Evolutionary conservation across 2,888 invertebrate species (phyloP), one percentile per base, ranked within the genome.

Genomic region (Drosophila paucipuncta): DNA sequence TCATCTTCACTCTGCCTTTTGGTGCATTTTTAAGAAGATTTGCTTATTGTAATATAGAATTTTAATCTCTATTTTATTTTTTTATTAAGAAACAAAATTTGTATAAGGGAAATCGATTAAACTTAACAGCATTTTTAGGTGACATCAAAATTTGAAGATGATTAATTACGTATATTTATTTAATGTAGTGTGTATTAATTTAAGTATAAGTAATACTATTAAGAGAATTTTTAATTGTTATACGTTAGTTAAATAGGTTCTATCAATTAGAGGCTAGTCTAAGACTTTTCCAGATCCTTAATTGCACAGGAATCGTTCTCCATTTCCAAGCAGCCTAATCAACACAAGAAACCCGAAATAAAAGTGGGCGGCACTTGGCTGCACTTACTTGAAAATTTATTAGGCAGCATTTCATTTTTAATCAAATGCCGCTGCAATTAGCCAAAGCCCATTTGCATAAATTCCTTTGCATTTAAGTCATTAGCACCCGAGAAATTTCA

Each of bases 401-500:
- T 68, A 49, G 58, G 54, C 31, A 62, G 41, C 69, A 66, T 59
- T 68, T 68, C 13, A 66, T 61, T 65, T 71, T 83, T 74, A 69
- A 76, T 83, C 76, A 83, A 85, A 85, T 83, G 78, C 61, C 59
- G 63, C 54, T 75, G 83, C 90, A 90, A 86, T 86, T 86, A 86
- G 83, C 83, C 72, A 60, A 68, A 52, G 64, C 43, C 53, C 57
- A 68, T 74, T 74, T 82, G 60, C 73, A 87, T 72, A 82, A 88
- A 88, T 88, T 89, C 87, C 82, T 82, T 54, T 75, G 90, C 90
- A 87, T 89, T 87, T 78, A 54, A 78, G 85, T 83, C 87, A 87
- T 87, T 87, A 87, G 80, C 64, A 72, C 22, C 53, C 62, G 59
- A 82, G 66, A 86, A 87, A 84, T 87, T 87, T 91, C 85, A 88